Base-by-base conservation (phyloP, 2,113 vertebrate species). In the Mugil cephalus region DNA sequence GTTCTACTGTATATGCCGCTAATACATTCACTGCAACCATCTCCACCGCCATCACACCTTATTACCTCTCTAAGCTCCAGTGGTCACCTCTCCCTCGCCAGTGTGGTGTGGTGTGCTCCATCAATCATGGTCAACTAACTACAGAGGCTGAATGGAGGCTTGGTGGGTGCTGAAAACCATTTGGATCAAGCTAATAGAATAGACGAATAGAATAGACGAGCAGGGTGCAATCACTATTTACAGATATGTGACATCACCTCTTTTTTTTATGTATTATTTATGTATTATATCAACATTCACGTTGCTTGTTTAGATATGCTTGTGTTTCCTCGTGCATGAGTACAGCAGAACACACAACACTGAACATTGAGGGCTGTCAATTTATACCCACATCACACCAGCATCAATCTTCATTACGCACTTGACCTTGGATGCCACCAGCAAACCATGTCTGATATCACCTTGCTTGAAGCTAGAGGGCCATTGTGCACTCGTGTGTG, bases 111-210 rank as follows among this genome's bases (percentile, higher is more conserved):
- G 42, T 65, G 67, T 60, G 61, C 65, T 66, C 84, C 87, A 90
- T 89, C 88, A 86, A 84, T 91, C 88, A 91, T 73, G 61, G 70
- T 81, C 87, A 89, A 83, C 78, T 18, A 87, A 76, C 80, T 84
- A 54, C 40, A 48, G 64, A 69, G 36, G 24, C 48, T 51, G 60
- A 64, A 60, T 60, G 56, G 59, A 74, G 67, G 60, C 47, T 74
- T 43, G 40, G 39, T 48, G 50, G 59, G 53, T 45, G 53, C 18
- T 66, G 54, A 69, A 58, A 76, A 52, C 36, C 35, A 35, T 65
- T 24, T 43, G 40, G 79, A 72, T 36, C 12, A 15, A 72, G 39
- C 52, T 70, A 46, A 74, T 77, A 43, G n/a, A n/a, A n/a, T n/a
- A n/a, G n/a, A n/a, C n/a, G n/a, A n/a, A n/a, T 30, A 1, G 51